phyloP scores from a whole-genome alignment of 1,140 invertebrate species.

The Cydia amplana region DNA sequence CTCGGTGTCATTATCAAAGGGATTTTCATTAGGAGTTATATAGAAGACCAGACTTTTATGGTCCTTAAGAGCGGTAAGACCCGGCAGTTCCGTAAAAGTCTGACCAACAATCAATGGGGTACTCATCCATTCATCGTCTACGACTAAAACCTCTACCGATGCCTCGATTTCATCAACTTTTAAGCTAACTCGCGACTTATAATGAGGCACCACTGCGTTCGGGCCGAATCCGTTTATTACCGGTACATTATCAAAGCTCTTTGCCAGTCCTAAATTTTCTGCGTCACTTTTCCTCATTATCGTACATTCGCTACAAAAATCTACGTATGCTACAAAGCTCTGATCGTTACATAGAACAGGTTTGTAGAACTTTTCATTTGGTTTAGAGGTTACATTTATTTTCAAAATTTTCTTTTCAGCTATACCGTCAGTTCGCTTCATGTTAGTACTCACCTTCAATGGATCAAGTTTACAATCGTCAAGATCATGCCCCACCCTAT shows the following conservation, averaged over 20 bases:
- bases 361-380: conserved; percentile 38
- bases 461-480: conserved; percentile 37
- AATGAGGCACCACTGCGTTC: neutral
- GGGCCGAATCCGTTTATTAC: conserved; percentile 39
- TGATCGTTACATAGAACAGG: conserved; percentile 33
- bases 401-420: conserved; percentile 35
- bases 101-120: conserved; percentile 34
- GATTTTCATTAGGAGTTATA: conserved; percentile 6
- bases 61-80: neutral
- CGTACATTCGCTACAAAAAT: conserved; percentile 39
- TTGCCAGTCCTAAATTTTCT: conserved; percentile 33
- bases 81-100: conserved; percentile 35
- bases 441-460: neutral
- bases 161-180: conserved; percentile 34
- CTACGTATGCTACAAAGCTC: conserved; percentile 36
- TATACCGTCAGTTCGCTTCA: neutral
- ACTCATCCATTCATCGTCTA: conserved; percentile 28
- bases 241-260: conserved; percentile 35
- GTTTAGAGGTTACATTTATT: conserved; percentile 31
- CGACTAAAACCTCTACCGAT: conserved; percentile 28
- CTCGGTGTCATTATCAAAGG: neutral
- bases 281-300: conserved; percentile 35
- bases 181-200: conserved; percentile 1
- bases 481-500: conserved; percentile 39
- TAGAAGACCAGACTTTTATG: conserved; percentile 22